Evolutionary conservation across 2,797 vertebrate species (phyloP), one percentile per base, ranked within the genome.

Genomic region (Taeniopygia guttata): DNA sequence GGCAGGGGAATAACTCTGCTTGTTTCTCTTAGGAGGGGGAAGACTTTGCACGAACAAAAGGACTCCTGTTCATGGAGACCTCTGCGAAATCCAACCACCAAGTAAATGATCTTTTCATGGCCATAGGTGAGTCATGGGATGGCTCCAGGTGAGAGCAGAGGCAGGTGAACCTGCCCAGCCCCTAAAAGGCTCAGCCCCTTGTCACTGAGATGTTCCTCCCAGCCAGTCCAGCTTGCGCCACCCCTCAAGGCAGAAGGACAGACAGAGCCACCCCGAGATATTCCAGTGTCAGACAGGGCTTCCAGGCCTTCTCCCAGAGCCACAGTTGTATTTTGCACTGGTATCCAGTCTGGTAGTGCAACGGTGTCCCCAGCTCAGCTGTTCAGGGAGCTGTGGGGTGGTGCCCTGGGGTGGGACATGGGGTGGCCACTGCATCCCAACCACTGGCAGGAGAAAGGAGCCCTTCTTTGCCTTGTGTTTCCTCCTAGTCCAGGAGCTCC

Each of bases 21-120:
- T 59, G 11, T 56, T 46, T 93, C 76, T 34, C 9, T 38, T 91
- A 99, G 98, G 98, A 98, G 19, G 98, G 97, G 58, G 87, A 95
- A 80, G 96, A 91, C 43, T 96, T 98, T 48, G 98, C 98, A 3
- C 93, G 38, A 36, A 96, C 95, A 52, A 97, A 94, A 59, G 92
- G 91, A 38, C 63, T 99, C 79, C 87, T 97, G 18, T 98, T 98
- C 52, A 94, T 89, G 59, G 98, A 99, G 84, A 97, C 98, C 5
- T 99, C 98, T 1, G 98, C 98, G 67, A 97, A 97, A 92, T 94
- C 94, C 21, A 98, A 96, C 87, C 56, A 97, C 42, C 97, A 97
- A 17, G 97, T 98, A 75, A 94, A 70, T 0, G 96, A 98, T 59
- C 60, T 97, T 84, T 98, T 99, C 69, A 29, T 49, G 3, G 58